Percentiles rank a stretch among this genome's conserved stretches.
Conservation (phyloP, 1,140 invertebrate genomes). For the Babylonia areolata region DNA sequence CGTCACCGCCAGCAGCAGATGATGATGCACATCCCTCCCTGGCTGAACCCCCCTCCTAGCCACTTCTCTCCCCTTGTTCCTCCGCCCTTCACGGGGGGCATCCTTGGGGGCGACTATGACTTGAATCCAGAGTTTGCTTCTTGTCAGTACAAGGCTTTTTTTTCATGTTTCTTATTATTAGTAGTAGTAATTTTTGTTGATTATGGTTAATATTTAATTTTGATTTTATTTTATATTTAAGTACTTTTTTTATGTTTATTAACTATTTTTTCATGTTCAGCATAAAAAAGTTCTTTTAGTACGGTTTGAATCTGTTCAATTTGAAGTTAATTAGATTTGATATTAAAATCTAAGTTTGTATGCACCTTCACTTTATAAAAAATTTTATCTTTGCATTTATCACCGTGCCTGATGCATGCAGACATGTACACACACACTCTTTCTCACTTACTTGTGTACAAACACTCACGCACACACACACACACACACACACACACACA, state of each 20-base stretch:
- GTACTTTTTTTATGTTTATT: too few species aligned
- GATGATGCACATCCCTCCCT: constrained; percentile 19
- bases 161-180: too few species aligned
- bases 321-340: too few species aligned
- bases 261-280: too few species aligned
- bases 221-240: too few species aligned
- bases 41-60: constrained; percentile 12
- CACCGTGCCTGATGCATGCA: not conserved
- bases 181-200: too few species aligned
- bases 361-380: too few species aligned
- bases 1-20: constrained; percentile 3
- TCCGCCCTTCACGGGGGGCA: constrained; percentile 18
- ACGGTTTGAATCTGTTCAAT: too few species aligned
- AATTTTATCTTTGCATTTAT: too few species aligned
- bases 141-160: constrained; percentile 5
- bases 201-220: too few species aligned
- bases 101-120: constrained; percentile 53
- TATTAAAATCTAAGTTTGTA: too few species aligned
- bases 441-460: not conserved
- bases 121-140: constrained; percentile 48
- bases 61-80: constrained; percentile 28
- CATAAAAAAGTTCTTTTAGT: too few species aligned
- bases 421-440: not conserved
- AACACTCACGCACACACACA: not conserved
- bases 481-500: constrained; percentile 6